Evolutionary conservation across 1,140 invertebrate genomes (phyloP), one percentile per base, ranked within the genome.

Genomic region (Bombus pyrosoma): DNA sequence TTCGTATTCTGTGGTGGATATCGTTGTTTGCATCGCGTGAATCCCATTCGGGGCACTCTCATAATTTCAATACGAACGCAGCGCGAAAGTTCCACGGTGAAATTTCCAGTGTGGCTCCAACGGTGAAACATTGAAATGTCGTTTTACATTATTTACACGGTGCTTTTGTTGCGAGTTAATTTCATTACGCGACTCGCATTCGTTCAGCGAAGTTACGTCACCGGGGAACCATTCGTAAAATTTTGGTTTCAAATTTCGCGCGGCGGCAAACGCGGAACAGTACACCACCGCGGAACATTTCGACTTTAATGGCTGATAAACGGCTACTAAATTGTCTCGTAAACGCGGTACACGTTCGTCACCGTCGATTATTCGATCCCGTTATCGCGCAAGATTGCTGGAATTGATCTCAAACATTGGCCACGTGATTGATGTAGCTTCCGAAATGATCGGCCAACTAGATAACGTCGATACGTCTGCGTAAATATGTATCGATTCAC

Each of bases 321-420:
- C 69, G 57, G 12, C 41, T 62, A 10, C 43, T 10, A 74, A 85
- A 74, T 74, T 64, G 69, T 57, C 78, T 37, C 57, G 41, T 75
- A 81, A 62, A 53, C 78, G 37, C 18, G 22, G 47, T 32, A 39
- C 64, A 32, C 25, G 64, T 68, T 83, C 74, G 73, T 69, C 66
- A n/a, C 32, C 47, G 69, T 64, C 69, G 83, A 85, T 74, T 81
- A 74, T 74, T 75, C 75, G 41, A 73, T 81, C 59, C 80, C 43
- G 78, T 85, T 85, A 85, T 85, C 83, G 39, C 80, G 77, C 83
- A 74, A 81, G 69, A 75, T 85, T 81, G 71, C 47, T 41, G 8
- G 59, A 68, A 81, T 85, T 74, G 78, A 85, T 81, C 83, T 73
- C 78, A 37, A 85, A 68, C 83, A 81, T 66, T 74, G 69, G 43